Conservation (phyloP, 2,888 invertebrate species). For the Xanthia icteritia region DNA sequence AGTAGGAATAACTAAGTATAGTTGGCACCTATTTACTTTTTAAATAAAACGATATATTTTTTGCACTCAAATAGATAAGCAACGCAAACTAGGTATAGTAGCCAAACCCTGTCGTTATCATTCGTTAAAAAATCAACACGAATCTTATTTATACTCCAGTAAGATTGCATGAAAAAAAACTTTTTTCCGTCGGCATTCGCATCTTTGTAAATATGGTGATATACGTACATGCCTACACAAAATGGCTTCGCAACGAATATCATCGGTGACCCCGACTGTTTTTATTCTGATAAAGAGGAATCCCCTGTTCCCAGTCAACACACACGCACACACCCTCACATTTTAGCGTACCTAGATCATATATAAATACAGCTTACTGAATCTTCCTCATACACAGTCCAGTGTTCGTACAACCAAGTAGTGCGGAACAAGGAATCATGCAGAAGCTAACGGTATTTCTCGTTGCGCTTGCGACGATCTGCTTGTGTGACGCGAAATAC, state of each 20-base stretch:
- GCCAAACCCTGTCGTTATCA: not conserved
- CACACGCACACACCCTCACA: slow-evolving; percentile 14
- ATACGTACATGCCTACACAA: not conserved
- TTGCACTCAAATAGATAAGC: not conserved
- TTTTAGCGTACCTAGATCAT: not conserved
- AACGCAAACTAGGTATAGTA: not conserved
- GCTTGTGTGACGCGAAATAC: slow-evolving; percentile 66
- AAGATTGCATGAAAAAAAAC: not conserved
- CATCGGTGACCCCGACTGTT: slow-evolving; percentile 49
- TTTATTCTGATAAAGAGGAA: slow-evolving; percentile 56
- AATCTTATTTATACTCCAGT: not conserved
- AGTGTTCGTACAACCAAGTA: slow-evolving; percentile 24
- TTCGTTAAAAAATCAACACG: not conserved
- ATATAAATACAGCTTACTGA: slow-evolving; percentile 45
- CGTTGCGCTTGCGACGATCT: slow-evolving; percentile 52
- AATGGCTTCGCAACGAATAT: slow-evolving; percentile 14
- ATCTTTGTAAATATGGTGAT: slow-evolving; percentile 3
- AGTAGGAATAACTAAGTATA: not conserved
- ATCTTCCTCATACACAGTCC: slow-evolving; percentile 35
- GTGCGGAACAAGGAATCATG: slow-evolving; percentile 47
- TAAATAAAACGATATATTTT: not conserved
- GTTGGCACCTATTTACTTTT: not conserved
- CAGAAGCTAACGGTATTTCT: slow-evolving; percentile 49
- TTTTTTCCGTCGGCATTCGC: not conserved
- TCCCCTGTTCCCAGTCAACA: slow-evolving; percentile 54